Evolutionary conservation across 2,888 invertebrate species (phyloP), one percentile per base, ranked within the genome.

Genomic region (Empis stercorea): DNA sequence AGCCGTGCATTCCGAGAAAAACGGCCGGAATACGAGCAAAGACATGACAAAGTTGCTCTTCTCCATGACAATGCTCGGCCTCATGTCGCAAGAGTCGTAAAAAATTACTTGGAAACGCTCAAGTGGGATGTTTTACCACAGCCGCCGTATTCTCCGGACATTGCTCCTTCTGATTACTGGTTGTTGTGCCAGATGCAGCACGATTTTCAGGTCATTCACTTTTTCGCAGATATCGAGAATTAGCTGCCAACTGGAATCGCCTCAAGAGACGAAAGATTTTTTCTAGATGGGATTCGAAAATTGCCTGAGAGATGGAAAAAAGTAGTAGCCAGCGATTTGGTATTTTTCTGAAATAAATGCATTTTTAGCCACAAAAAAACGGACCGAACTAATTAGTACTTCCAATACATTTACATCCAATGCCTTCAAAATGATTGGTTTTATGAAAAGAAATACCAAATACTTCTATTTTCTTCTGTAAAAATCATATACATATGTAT

Each of bases 21-120:
- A 52, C 48, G 51, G 48, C 43, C 49, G 41, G 40, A 45, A 52
- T 51, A 52, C 48, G 51, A 46, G 40, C 49, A 30, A 40, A 49
- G 45, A 36, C 52, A 57, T 46, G 53, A 53, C 37, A 54, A 55
- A 51, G 51, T 57, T 2, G 57, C 58, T 52, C 51, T 57, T n/a
- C 48, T 42, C 32, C 56, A 56, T 51, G 51, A 55, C 46, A 56
- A 56, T 41, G 53, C 54, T 54, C 50, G 53, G 34, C 51, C 51
- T 20, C 32, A 32, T 9, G 32, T 32, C 7, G 32, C 54, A 54
- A 44, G 32, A 45, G 43, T 39, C 10, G 47, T 54, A 13, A 52
- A 55, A 52, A 55, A 47, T 7, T 56, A 53, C 44, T 45, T 52
- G 41, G 52, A 55, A 53, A 55, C 53, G 30, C 37, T 57, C n/a